Evolutionary conservation across 2,113 vertebrate genomes (phyloP), one percentile per base, ranked within the genome.

Genomic region (Plecotus auritus): DNA sequence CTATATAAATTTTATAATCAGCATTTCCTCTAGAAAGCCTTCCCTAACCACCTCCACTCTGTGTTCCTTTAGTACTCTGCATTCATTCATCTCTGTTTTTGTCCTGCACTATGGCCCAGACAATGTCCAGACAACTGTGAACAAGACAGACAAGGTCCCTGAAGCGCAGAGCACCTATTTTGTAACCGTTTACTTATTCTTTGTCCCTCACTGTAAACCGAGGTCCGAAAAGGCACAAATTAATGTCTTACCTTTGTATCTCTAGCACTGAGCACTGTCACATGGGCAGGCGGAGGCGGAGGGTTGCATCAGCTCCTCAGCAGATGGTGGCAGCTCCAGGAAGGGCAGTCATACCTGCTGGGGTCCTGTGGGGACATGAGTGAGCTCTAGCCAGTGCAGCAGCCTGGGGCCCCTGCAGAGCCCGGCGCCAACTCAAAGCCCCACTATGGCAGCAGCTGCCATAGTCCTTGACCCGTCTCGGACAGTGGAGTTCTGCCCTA

Each of bases 381-480:
- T 10, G 0, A 61, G 47, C 17, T 56, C 16, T 16, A 35, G n/a
- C 61, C 61, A 4, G 49, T 28, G 23, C 17, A 9, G 51, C 5
- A 54, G n/a, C 35, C 73, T 40, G 35, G 42, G 30, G 16, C 9
- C 2, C 20, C 35, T 37, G 35, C 13, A 5, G 78, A 51, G 59
- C 32, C 9, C 22, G 32, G 0, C 2, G 1, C 7, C 18, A 37
- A 66, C n/a, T 42, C 51, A 30, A 40, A 10, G 37, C 32, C 9
- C 28, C 88, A 40, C 88, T 91, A 98, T 97, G 98, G 98, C 97
- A 94, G 97, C 99, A 96, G 99, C 99, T 90, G 99, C 99, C 69
- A 99, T 99, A 91, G 98, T 99, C 89, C 99, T 99, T 37, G 98
- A 99, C 90, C 99, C 98, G 2, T 98, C 99, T 8, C 99, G 99